phyloP scores from a whole-genome alignment of 1,140 invertebrate species.

The Calliphora vicina region DNA sequence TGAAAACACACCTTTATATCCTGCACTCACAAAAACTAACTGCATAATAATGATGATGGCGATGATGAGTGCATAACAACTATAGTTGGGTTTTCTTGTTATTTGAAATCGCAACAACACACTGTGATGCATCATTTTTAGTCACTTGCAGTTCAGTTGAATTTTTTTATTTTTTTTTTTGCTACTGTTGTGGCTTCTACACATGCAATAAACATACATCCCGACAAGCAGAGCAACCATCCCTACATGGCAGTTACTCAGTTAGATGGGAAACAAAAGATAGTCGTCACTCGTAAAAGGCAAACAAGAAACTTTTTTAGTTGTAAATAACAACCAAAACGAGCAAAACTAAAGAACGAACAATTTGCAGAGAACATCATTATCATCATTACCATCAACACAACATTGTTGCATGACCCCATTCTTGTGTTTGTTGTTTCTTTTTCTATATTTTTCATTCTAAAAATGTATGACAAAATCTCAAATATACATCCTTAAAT shows the following conservation, averaged over 20 bases:
- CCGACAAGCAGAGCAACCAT: neutral
- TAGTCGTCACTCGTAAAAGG: neutral
- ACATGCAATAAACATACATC: neutral
- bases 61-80: neutral
- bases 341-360: neutral
- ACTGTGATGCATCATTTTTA: neutral
- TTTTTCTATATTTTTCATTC: neutral
- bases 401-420: slow-evolving; percentile 8
- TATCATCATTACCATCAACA: neutral
- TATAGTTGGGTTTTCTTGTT: neutral
- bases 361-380: neutral
- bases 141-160: neutral
- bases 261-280: neutral
- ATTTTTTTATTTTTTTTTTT: neutral
- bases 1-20: too few species aligned
- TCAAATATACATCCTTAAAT: neutral
- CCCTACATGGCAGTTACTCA: neutral
- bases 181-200: neutral
- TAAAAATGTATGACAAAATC: neutral
- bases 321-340: neutral
- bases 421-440: neutral
- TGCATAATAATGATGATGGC: neutral
- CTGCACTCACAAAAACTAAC: neutral
- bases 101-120: too few species aligned
- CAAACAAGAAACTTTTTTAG: neutral